phyloP scores from a whole-genome alignment of 2,888 invertebrate species.

The Meloe dianella region DNA sequence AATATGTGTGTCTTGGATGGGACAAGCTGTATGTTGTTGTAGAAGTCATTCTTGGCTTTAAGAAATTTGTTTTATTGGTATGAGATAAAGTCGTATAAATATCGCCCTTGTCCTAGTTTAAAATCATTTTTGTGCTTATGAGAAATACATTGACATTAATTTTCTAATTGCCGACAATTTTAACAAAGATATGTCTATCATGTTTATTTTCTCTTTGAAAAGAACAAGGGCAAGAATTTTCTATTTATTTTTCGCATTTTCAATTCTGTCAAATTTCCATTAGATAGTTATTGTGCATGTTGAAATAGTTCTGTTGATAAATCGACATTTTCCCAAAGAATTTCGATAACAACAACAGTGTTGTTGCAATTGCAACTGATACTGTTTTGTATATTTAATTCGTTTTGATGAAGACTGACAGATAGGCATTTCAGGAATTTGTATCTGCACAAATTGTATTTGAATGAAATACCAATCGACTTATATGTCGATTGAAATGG shows the following conservation, averaged over 20 bases:
- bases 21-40: too few species aligned
- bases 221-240: background rate
- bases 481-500: background rate
- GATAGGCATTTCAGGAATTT: conserved; percentile 4
- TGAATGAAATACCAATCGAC: background rate
- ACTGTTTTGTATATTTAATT: background rate
- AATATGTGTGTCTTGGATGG: too few species aligned
- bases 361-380: background rate
- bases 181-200: background rate
- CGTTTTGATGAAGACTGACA: background rate
- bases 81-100: conserved; percentile 26
- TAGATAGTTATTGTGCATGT: too few species aligned
- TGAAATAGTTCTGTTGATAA: background rate
- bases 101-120: conserved; percentile 52
- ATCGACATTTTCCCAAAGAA: background rate
- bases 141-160: conserved; percentile 53
- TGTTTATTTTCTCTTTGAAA: background rate
- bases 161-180: conserved; percentile 32
- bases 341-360: conserved; percentile 1
- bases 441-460: background rate
- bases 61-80: background rate
- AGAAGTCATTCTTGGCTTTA: background rate
- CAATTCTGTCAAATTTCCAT: too few species aligned
- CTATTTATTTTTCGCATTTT: background rate
- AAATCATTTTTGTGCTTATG: conserved; percentile 47